Evolutionary conservation across 2,888 invertebrate species (phyloP), one percentile per base, ranked within the genome.

Genomic region (Orthonychiurus folsomi): DNA sequence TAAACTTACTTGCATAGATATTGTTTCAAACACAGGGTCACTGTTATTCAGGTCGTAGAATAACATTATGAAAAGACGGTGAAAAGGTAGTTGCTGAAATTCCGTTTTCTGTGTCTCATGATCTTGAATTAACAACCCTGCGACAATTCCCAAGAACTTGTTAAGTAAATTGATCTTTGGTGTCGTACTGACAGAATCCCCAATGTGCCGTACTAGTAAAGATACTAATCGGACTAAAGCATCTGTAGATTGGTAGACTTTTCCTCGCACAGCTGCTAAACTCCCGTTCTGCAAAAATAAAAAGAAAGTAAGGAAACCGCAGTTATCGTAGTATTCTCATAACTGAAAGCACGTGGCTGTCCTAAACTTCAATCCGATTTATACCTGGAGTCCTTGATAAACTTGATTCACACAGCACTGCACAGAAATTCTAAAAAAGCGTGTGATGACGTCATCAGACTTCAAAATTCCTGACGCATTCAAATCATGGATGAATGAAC

Each of bases 61-160:
- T 54, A 99, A 83, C 84, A 95, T 93, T 66, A 97, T 88, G 74
- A 99, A 87, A 68, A 99, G 88, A 58, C 99, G 85, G 77, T 99
- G 96, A 79, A 97, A 99, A 1, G 99, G 96, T 74, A 99, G 80
- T 78, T 97, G 96, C 76, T 97, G 95, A 80, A 99, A 99, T 67
- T 90, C 91, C 0, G 85, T 83, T 63, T 86, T 85, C 56, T 92
- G 86, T 69, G 89, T 85, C 70, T 99, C 97, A 74, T 97, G 97
- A 77, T 99, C 99, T 79, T 94, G 93, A 61, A 96, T 80, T 64
- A 99, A 80, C 62, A 96, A 94, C 1, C 95, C 95, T 3, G 95
- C 90, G 2, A 99, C 90, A 73, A 99, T 94, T 26, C 95, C 95
- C 68, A 96, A 81, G 59, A 86, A 89, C 82, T 99, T 99, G 77